phyloP scores from a whole-genome alignment of 2,113 vertebrate genomes.

The Tragelaphus strepsiceros region DNA sequence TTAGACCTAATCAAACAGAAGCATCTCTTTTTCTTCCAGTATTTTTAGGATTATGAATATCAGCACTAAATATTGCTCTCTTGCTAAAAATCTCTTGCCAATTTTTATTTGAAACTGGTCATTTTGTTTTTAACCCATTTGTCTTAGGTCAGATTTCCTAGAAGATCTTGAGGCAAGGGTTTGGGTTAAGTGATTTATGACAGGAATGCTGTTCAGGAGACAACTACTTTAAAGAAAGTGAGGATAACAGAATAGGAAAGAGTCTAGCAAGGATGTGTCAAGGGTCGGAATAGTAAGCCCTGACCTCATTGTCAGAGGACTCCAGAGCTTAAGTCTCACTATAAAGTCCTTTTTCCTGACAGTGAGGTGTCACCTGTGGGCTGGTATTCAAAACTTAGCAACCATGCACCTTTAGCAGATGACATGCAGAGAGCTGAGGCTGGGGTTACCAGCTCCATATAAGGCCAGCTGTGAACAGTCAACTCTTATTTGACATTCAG shows the following conservation, averaged over 20 bases:
- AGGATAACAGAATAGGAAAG: background rate
- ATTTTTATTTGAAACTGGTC: background rate
- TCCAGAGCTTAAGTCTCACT: background rate
- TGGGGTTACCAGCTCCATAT: background rate
- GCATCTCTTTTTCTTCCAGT: background rate
- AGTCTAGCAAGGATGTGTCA: background rate
- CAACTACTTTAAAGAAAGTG: background rate
- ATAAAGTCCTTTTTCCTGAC: background rate
- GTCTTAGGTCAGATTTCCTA: background rate
- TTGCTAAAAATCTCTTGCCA: background rate
- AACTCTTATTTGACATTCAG: background rate
- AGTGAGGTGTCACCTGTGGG: background rate
- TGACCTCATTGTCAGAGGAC: background rate
- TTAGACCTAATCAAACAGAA: slow-evolving; percentile 60
- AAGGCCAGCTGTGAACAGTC: background rate
- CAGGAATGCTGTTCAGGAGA: background rate
- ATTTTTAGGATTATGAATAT: background rate
- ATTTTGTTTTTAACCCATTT: background rate
- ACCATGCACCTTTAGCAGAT: background rate
- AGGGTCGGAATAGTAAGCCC: background rate
- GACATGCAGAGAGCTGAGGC: background rate
- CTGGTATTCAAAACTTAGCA: background rate
- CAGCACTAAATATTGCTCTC: background rate
- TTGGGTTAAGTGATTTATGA: background rate
- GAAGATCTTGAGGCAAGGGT: background rate